Conservation (phyloP, 2,113 vertebrate genomes). For the Heterotis niloticus region DNA sequence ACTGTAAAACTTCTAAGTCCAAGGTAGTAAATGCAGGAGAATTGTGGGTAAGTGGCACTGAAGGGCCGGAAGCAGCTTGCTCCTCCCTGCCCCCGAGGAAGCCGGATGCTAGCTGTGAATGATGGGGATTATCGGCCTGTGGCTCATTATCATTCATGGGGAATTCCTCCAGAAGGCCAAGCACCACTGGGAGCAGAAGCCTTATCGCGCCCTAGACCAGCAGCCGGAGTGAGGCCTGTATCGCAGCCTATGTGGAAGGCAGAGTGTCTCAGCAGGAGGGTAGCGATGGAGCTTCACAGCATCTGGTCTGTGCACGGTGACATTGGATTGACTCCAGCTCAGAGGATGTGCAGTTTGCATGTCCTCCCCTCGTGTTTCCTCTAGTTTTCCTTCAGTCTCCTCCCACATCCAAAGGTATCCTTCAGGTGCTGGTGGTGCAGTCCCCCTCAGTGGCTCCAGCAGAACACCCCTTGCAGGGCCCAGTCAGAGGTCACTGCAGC, state of each 20-base stretch:
- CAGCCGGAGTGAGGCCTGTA: not conserved
- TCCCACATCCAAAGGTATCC: no score
- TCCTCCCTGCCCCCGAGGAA: constrained; percentile 3
- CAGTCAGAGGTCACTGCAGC: not conserved
- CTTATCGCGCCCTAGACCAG: constrained; percentile 1
- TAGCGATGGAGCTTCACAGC: no score
- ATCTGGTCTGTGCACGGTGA: no score
- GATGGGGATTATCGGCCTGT: constrained; percentile 22
- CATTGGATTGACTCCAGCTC: no score
- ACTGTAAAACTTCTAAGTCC: not conserved
- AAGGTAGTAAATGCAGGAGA: not conserved
- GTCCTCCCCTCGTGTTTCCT: no score
- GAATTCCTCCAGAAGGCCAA: constrained; percentile 13
- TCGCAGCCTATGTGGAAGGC: no score
- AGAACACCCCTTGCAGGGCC: not conserved
- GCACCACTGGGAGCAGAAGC: not conserved
- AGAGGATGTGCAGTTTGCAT: no score
- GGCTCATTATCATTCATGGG: constrained; percentile 24
- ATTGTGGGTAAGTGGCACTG: not conserved
- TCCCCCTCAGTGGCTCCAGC: not conserved
- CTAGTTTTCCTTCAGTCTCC: no score
- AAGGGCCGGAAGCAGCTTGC: not conserved
- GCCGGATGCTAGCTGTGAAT: constrained; percentile 18
- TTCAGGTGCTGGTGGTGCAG: no score
- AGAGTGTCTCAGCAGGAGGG: no score